Evolutionary conservation across 1,140 invertebrate species (phyloP), one percentile per base, ranked within the genome.

Genomic region (Druon quercuslanigerum): DNA sequence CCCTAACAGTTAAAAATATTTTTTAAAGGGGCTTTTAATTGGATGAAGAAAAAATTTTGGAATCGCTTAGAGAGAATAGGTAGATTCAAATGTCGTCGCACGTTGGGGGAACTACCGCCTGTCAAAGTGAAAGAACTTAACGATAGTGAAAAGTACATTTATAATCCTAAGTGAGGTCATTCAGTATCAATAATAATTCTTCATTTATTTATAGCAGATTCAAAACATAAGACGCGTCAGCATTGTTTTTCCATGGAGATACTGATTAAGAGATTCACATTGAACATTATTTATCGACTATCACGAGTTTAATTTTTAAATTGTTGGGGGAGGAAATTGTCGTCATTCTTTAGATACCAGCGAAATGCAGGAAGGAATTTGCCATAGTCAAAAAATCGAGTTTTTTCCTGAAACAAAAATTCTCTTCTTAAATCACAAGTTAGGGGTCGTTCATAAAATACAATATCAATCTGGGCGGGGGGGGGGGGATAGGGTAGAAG

Each of bases 111-210:
- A 46, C 40, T 46, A 11, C 40, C 25, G 25, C 5, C 25, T 33
- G 0, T 5, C 7, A 9, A 46, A 46, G 40, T 46, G 40, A 46
- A 46, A 46, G 40, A 46, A 46, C 76, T 75, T 78, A 40, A 72
- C 51, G 84, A 85, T 83, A 86, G 79, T 77, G 82, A 86, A 87
- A 85, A 85, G 79, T 80, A 82, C 81, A 81, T 66, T 57, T 57
- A 20, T 4, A 57, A 19, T 82, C 81, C 78, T 77, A 75, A 82
- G 76, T 77, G 73, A 85, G 79, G 81, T 82, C 82, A 83, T 81
- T 82, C 73, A 83, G 79, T 86, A 86, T 88, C 87, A 88, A 88
- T 85, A 88, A 88, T 85, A 85, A 85, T 87, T 82, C 84, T 87
- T 84, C 80, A 74, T 80, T 84, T 89, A 89, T 89, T 88, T 88